Evolutionary conservation across 2,113 vertebrate species (phyloP), one percentile per base, ranked within the genome.

Genomic region (Cichladusa arquata): DNA sequence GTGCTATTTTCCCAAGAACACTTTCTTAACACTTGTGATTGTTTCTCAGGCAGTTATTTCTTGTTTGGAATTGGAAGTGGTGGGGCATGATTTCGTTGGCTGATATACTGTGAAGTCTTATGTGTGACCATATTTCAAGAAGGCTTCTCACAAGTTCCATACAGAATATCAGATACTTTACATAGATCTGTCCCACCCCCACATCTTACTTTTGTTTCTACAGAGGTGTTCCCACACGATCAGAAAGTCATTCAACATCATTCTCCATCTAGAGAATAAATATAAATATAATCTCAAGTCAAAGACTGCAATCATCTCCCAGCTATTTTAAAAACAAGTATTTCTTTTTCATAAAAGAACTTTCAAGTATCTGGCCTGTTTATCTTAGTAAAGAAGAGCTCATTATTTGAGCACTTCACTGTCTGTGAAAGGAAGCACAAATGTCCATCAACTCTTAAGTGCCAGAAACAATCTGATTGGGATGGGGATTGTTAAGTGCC

Each of bases 321-420:
- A 82, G 40, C 53, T 94, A 77, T 95, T 96, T 96, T 92, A 86
- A 78, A 58, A 91, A 72, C 13, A 81, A 96, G 22, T 54, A 61
- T 51, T 78, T 91, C 12, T 57, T 94, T 96, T 72, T 50, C 70
- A 92, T 85, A 58, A 92, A 97, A 97, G 81, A 60, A 90, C 18
- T 96, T 96, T 80, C 29, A 81, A 87, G 80, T 88, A 76, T 57
- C 57, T 78, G 54, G 7, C 25, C 40, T 92, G 86, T 33, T 56
- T 90, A 88, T 82, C 95, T 93, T 72, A 94, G 70, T 74, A 91
- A 88, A 90, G 74, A 95, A 86, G 14, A 81, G 57, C 11, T 96
- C 61, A 81, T 92, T 91, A 91, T 74, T 57, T 87, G 64, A 92
- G 60, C 9, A 76, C 22, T 86, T 94, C 61, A 78, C 40, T 77